Evolutionary conservation across 2,888 invertebrate genomes (phyloP).

Genomic region (Alloplasta piceator): DNA sequence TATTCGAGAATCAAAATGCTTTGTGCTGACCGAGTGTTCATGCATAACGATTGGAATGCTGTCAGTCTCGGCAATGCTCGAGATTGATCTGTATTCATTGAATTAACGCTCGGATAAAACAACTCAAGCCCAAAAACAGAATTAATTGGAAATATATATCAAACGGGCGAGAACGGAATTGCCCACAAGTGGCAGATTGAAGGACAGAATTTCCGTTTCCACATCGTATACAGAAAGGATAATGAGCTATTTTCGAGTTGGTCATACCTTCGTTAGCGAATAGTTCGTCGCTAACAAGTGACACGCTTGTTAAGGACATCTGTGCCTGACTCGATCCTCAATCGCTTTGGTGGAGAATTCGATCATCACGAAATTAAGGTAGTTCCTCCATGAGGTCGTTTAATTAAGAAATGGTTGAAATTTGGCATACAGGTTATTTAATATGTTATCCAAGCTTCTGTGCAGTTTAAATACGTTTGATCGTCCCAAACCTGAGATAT

Average conservation of each 20-base stretch:
- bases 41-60: constrained; percentile 10
- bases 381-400: too few species aligned
- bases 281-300: constrained; percentile 22
- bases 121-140: constrained; percentile 18
- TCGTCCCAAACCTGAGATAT: too few species aligned
- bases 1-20: constrained; percentile 22
- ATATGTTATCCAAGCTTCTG: too few species aligned
- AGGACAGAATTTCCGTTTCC: constrained; percentile 52
- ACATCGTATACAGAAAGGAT: too few species aligned
- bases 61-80: background rate
- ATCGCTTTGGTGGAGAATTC: background rate
- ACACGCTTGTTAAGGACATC: constrained; percentile 11
- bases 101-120: constrained; percentile 7
- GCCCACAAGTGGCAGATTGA: constrained; percentile 16
- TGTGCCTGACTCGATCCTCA: background rate
- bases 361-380: constrained; percentile 9
- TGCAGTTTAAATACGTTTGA: too few species aligned
- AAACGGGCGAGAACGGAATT: constrained; percentile 6
- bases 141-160: constrained; percentile 32
- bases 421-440: too few species aligned
- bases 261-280: constrained; percentile 28
- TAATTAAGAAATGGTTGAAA: too few species aligned
- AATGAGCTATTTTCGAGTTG: constrained; percentile 17
- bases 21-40: constrained; percentile 18
- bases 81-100: constrained; percentile 29